Evolutionary conservation across 37 sponge, comb jelly and placozoan species (phyloP).

Genomic region (Aplysina aerophoba): DNA sequence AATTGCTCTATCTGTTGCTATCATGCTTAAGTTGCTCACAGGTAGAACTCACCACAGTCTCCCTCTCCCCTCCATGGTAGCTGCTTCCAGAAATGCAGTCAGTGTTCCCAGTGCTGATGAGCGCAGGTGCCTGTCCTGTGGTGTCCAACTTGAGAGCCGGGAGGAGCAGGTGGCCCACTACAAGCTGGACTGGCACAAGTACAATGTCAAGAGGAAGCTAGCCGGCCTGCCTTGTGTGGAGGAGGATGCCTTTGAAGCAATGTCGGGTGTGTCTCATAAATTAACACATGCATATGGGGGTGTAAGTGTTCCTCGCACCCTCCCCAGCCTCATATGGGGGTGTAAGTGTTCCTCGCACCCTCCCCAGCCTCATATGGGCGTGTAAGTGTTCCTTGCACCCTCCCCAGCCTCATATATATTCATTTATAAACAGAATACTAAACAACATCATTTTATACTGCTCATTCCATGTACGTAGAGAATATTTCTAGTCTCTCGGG

Average conservation of each 20-base stretch:
- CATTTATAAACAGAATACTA: no score
- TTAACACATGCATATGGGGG: no score
- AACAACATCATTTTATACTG: no score
- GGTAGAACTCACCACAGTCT: not conserved
- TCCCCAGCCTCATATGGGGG: no score
- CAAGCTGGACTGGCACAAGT: conserved; percentile 92
- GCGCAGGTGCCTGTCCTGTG: conserved; percentile 59
- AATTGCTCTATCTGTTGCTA: no score
- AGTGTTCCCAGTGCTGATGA: not conserved
- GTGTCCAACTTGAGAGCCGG: conserved; percentile 52
- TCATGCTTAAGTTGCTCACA: no score
- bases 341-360: no score
- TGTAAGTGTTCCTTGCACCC: no score
- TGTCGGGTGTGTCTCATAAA: conserved; percentile 47
- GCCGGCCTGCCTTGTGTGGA: conserved; percentile 53
- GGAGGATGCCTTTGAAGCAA: conserved; percentile 80
- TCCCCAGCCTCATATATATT: not conserved
- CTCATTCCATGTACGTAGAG: conserved; percentile 35
- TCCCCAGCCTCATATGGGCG: no score
- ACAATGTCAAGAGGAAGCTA: conserved; percentile 82
- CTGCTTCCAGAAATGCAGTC: not conserved
- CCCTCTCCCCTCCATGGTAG: no score
- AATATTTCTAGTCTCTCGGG: conserved; percentile 90
- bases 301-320: no score
- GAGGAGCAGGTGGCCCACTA: conserved; percentile 86